Evolutionary conservation across 2,113 vertebrate genomes (phyloP), one percentile per base, ranked within the genome.

Genomic region (Pseudorasbora parva): DNA sequence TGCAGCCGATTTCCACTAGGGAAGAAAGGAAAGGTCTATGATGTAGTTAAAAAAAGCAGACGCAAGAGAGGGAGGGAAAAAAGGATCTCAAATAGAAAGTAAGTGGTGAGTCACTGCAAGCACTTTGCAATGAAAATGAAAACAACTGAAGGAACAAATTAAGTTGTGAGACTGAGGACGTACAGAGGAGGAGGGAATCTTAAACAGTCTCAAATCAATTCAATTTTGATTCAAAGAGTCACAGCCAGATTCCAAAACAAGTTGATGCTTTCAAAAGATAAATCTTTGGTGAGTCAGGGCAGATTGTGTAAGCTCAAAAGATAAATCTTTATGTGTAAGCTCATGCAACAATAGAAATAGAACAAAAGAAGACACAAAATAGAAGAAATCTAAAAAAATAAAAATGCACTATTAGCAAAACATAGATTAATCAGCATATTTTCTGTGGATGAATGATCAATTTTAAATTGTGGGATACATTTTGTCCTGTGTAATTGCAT

Each of bases 21-120:
- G 60, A 49, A 47, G 14, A 21, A 37, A 90, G 89, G 89, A 62
- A 37, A 74, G 59, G 21, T 27, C 91, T 90, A 89, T 54, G 56
- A 62, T 21, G 51, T 57, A 54, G 27, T 45, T 19, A n/a, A 69
- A 64, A 73, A 8, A 74, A 7, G 21, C 45, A 73, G 43, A 88
- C 5, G 73, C 73, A 77, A 73, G 66, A 71, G 77, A 59, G 77
- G 19, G 64, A 85, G 57, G 73, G 78, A 23, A 69, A 49, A 57
- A 74, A 79, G 60, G 54, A 85, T 25, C 86, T 90, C 80, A 89
- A 92, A 91, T 88, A 91, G 66, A 89, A 83, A 72, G 62, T 83
- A 89, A 86, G 56, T 74, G 77, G 69, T 88, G 85, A 88, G 60
- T 88, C 87, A 89, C 75, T 43, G 7, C 7, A 9, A 82, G 60